phyloP scores from a whole-genome alignment of 2,113 vertebrate species.

The Gallinago media region DNA sequence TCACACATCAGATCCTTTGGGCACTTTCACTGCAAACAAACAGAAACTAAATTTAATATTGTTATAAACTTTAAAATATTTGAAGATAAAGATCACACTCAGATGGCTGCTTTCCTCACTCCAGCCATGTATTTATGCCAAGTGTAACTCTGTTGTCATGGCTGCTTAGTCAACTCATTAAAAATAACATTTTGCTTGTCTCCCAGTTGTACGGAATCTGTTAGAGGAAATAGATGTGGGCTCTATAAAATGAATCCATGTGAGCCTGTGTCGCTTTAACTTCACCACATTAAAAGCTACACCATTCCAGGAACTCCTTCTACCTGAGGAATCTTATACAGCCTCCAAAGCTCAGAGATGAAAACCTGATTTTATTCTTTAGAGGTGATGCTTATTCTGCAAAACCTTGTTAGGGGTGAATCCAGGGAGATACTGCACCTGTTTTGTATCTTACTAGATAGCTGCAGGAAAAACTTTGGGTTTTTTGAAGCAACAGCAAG shows the following conservation, averaged over 20 bases:
- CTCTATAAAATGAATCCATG: not conserved
- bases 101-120: not conserved
- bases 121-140: not conserved
- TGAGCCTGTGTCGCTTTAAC: not conserved
- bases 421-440: not conserved
- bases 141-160: constrained; percentile 43
- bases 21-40: not conserved
- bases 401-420: too few species aligned
- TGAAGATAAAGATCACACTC: constrained; percentile 10
- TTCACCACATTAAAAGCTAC: not conserved
- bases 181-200: not conserved
- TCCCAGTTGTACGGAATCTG: not conserved
- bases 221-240: not conserved
- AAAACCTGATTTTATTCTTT: not conserved
- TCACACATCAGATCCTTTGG: not conserved
- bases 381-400: not conserved
- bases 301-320: not conserved
- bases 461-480: too few species aligned
- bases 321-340: not conserved
- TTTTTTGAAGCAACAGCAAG: rapidly evolving
- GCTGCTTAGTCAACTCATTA: constrained; percentile 22
- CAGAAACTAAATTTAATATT: not conserved
- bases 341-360: not conserved
- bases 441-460: not conserved
- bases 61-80: not conserved